These are phyloP conservation scores for Pseudopodoces humilis DNA, from an alignment of 2,113 vertebrate genomes.

Conservation along the genomic window DNA sequence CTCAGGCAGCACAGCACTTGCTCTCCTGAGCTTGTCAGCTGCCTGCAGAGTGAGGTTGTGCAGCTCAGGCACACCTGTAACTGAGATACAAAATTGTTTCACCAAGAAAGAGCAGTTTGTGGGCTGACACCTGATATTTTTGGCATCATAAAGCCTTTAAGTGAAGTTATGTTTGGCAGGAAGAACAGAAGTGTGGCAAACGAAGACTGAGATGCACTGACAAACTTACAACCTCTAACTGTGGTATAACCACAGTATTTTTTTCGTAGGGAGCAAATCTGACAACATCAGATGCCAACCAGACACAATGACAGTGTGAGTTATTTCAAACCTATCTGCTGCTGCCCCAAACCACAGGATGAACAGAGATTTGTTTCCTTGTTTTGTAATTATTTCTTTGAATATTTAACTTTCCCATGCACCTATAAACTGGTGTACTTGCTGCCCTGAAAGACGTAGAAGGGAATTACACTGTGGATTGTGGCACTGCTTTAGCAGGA, in stretches of 20 bases:
- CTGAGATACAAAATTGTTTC: accelerated
- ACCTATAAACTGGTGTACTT: not conserved
- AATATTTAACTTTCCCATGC: not conserved
- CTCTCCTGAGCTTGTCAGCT: not conserved
- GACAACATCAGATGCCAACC: not conserved
- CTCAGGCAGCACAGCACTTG: not conserved
- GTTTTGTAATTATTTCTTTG: not conserved
- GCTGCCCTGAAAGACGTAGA: not conserved
- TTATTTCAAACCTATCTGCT: not conserved
- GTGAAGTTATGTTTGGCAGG: not conserved
- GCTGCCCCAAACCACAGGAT: not conserved
- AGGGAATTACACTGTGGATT: not conserved
- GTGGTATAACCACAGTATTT: not conserved
- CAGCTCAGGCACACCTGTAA: not conserved
- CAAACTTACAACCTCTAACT: not conserved
- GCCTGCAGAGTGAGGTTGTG: not conserved
- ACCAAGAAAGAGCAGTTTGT: not conserved
- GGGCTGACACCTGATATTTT: not conserved
- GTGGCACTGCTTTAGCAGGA: not conserved
- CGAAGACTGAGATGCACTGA: not conserved
- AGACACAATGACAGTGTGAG: not conserved
- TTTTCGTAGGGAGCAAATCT: not conserved
- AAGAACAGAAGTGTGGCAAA: not conserved
- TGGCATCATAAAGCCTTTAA: not conserved
- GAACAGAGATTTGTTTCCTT: not conserved